Conservation (phyloP, 2,797 vertebrate species). For the Lagorchestes hirsutus region DNA sequence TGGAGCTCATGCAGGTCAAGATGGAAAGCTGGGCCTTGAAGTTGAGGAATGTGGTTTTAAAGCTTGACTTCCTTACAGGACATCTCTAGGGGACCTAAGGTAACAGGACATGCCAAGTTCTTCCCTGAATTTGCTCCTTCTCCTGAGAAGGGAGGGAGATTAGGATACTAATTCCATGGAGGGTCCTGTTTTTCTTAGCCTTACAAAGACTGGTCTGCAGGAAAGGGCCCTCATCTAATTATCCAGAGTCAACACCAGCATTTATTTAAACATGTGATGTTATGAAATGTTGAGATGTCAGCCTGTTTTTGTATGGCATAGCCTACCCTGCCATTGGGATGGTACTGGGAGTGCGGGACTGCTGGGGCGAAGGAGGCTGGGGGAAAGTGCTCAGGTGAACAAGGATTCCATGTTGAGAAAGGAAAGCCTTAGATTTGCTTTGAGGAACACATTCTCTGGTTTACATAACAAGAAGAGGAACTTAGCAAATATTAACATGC, state of each 20-base stretch:
- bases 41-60: conserved; percentile 81
- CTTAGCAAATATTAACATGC: conserved; percentile 78
- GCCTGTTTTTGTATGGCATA: conserved; percentile 83
- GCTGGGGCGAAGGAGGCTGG: conserved; percentile 44
- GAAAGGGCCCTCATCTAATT: conserved; percentile 86
- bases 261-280: conserved; percentile 70
- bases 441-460: conserved; percentile 60
- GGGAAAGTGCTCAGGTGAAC: not conserved
- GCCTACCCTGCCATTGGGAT: conserved; percentile 76
- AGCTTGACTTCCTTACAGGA: conserved; percentile 79
- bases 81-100: conserved; percentile 77
- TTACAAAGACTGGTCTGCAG: conserved; percentile 88
- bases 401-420: conserved; percentile 9
- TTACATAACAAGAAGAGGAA: conserved; percentile 85
- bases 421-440: not conserved
- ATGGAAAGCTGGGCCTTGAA: conserved; percentile 75
- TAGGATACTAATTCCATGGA: conserved; percentile 87
- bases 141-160: conserved; percentile 85
- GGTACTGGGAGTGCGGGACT: conserved; percentile 70
- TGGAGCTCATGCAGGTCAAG: conserved; percentile 21
- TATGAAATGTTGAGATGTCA: conserved; percentile 76
- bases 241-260: conserved; percentile 75
- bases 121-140: conserved; percentile 85
- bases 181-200: conserved; percentile 91
- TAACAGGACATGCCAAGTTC: conserved; percentile 80